Percentiles rank a stretch among this genome's conserved stretches.
phyloP scores from a whole-genome alignment of 2,888 invertebrate genomes.

The Torymus tubicola region DNA sequence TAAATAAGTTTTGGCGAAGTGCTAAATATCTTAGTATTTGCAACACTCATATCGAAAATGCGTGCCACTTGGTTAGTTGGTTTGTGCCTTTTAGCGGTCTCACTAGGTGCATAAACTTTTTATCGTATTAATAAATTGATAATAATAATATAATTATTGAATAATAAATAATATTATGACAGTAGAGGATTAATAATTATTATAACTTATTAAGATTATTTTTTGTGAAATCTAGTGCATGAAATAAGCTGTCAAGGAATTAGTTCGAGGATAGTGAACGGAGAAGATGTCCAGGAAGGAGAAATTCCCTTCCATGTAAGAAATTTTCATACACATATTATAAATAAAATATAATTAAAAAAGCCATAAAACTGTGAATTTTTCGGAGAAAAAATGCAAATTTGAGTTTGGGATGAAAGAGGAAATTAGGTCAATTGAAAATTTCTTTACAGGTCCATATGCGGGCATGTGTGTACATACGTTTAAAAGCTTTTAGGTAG shows the following conservation, averaged over 20 bases:
- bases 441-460: neutral
- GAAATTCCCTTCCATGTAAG: conserved; percentile 35
- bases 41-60: no score
- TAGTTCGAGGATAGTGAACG: conserved; percentile 21
- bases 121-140: no score
- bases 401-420: neutral
- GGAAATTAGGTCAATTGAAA: conserved; percentile 18
- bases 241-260: neutral
- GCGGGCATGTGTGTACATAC: neutral
- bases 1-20: no score
- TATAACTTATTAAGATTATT: neutral
- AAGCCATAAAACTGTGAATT: neutral
- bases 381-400: conserved; percentile 1
- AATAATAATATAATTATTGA: no score
- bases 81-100: no score
- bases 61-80: no score
- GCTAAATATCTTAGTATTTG: no score
- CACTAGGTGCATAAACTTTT: no score
- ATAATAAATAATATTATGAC: no score
- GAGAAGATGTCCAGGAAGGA: conserved; percentile 10
- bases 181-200: no score
- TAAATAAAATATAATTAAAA: neutral
- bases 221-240: neutral
- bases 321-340: neutral
- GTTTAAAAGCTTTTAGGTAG: conserved; percentile 1